phyloP scores from a whole-genome alignment of 2,113 vertebrate species.

The Gavialis gangeticus region DNA sequence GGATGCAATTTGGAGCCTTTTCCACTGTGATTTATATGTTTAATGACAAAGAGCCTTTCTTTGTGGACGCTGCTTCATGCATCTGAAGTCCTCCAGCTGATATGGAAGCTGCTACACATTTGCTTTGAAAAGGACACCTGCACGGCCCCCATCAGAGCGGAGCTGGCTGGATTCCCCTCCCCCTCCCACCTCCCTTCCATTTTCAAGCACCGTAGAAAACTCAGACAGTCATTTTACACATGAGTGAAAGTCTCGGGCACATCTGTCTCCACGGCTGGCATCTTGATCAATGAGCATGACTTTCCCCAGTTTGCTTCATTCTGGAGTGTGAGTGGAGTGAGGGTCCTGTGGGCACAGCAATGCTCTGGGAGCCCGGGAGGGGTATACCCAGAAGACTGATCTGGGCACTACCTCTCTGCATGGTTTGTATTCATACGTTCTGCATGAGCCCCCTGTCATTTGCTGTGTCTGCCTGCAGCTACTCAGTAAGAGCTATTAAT shows the following conservation, averaged over 20 bases:
- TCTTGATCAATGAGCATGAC: neutral
- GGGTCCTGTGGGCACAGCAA: neutral
- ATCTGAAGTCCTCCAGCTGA: neutral
- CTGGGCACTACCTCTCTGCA: neutral
- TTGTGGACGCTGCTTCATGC: neutral
- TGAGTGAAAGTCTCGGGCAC: neutral
- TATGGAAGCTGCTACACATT: neutral
- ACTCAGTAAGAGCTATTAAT: neutral
- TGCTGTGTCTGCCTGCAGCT: too few relatives aligned
- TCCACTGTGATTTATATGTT: neutral
- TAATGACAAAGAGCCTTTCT: neutral
- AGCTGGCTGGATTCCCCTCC: neutral
- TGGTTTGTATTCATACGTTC: neutral
- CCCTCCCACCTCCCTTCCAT: too few relatives aligned
- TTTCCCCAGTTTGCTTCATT: neutral
- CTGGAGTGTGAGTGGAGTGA: neutral
- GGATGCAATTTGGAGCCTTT: neutral
- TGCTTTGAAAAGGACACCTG: neutral
- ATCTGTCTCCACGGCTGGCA: neutral
- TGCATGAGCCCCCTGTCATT: neutral
- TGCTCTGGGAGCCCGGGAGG: neutral
- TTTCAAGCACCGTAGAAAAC: neutral
- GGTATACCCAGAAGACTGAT: neutral
- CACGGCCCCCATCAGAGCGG: neutral
- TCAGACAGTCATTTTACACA: neutral